These are phyloP conservation scores for Trissoscelio sp. DNA, from an alignment of 2,888 invertebrate genomes.

Conservation along the genomic window DNA sequence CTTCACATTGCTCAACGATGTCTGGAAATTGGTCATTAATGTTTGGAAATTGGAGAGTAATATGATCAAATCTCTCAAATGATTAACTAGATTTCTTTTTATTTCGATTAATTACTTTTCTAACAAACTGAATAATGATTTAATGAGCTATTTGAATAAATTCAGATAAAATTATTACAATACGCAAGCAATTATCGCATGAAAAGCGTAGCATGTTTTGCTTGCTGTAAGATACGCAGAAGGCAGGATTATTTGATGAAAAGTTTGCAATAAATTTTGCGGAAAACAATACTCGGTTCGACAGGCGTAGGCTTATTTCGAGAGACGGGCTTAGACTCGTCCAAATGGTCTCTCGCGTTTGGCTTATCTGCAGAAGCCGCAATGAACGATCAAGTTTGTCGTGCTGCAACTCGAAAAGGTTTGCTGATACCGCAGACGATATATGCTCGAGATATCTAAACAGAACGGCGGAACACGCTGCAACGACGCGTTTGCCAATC, in stretches of 20 bases:
- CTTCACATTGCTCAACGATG: no score
- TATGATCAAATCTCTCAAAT: no score
- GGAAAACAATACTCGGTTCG: constrained; percentile 63
- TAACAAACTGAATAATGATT: no score
- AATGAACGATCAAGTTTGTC: constrained; percentile 70
- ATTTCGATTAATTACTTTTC: no score
- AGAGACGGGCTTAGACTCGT: constrained; percentile 52
- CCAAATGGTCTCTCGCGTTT: constrained; percentile 61
- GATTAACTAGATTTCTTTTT: no score
- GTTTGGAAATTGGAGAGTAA: no score
- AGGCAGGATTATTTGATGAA: constrained; percentile 59
- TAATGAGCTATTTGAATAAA: no score
- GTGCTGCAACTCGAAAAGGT: constrained; percentile 65
- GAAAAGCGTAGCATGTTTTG: no score
- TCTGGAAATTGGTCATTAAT: no score
- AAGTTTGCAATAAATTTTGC: constrained; percentile 65
- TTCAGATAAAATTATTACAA: no score
- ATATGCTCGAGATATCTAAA: constrained; percentile 68
- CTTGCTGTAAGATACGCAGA: constrained; percentile 37
- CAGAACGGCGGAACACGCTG: constrained; percentile 64
- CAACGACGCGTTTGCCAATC: constrained; percentile 70
- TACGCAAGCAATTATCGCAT: no score
- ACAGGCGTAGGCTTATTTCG: constrained; percentile 62
- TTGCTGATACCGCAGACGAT: constrained; percentile 69
- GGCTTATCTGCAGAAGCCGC: constrained; percentile 68